phyloP scores from a whole-genome alignment of 2,113 vertebrate species.

The Hemicordylus capensis region DNA sequence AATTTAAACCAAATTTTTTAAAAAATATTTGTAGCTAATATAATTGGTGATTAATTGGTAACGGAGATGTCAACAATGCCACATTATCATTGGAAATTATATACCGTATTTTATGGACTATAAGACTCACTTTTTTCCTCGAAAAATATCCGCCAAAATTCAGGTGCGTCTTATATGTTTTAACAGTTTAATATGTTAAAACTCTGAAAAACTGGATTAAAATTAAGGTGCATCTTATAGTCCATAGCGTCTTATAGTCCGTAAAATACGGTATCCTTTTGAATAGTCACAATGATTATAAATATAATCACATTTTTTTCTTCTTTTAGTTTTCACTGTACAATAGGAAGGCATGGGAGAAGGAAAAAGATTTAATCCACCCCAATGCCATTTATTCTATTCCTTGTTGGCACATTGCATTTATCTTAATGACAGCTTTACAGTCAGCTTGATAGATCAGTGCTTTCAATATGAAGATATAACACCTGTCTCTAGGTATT shows the following conservation, averaged over 20 bases:
- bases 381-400: constrained; percentile 18
- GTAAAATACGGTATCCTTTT: too few species aligned
- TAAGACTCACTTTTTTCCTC: too few species aligned
- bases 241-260: too few species aligned
- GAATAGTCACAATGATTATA: constrained; percentile 3
- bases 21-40: background rate
- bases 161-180: too few species aligned
- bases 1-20: too few species aligned
- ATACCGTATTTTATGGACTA: too few species aligned
- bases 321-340: background rate
- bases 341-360: background rate
- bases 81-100: background rate
- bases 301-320: background rate
- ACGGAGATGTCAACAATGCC: background rate
- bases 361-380: background rate
- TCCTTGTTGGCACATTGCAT: background rate
- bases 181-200: too few species aligned
- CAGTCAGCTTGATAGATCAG: constrained; percentile 18
- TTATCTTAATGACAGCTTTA: constrained; percentile 32
- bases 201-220: too few species aligned
- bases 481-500: constrained; percentile 1
- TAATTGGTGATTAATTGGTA: background rate
- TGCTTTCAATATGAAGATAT: background rate
- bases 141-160: too few species aligned
- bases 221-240: too few species aligned